Conservation (phyloP, 2,888 invertebrate genomes). For the Pterostichus madidus region DNA sequence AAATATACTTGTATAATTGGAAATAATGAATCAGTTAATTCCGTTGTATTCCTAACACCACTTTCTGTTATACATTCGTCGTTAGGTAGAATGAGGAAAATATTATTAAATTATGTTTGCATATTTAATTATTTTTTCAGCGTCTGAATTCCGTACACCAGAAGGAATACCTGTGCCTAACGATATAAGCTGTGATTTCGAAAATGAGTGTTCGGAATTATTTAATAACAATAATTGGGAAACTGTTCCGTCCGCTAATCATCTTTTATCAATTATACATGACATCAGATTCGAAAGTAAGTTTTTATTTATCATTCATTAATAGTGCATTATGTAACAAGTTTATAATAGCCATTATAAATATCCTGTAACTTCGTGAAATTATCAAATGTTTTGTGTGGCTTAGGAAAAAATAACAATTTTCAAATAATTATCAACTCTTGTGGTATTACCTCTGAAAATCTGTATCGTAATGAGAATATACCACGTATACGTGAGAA, state of each 20-base stretch:
- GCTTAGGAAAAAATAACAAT: too few relatives aligned
- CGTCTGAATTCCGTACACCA: not conserved
- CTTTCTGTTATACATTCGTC: not conserved
- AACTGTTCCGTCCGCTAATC: not conserved
- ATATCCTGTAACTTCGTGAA: too few relatives aligned
- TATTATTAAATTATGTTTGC: too few relatives aligned
- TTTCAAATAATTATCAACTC: too few relatives aligned
- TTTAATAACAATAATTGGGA: conserved; percentile 18
- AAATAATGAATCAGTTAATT: not conserved
- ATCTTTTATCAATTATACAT: conserved; percentile 21
- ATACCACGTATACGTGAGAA: too few relatives aligned
- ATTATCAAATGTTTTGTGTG: too few relatives aligned
- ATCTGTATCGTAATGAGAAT: too few relatives aligned
- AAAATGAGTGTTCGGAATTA: conserved; percentile 8
- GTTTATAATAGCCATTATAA: too few relatives aligned
- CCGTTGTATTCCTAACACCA: not conserved
- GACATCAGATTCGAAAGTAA: conserved; percentile 56
- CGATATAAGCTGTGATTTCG: conserved; percentile 38
- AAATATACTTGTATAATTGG: conserved; percentile 24
- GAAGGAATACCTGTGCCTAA: not conserved
- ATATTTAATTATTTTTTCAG: conserved; percentile 21
- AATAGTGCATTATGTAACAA: not conserved
- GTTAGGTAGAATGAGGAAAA: too few relatives aligned
- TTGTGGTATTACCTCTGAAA: too few relatives aligned
- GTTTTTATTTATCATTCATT: not conserved